Conservation (phyloP, 2,888 invertebrate genomes). For the Chalcosyrphus nemorum region DNA sequence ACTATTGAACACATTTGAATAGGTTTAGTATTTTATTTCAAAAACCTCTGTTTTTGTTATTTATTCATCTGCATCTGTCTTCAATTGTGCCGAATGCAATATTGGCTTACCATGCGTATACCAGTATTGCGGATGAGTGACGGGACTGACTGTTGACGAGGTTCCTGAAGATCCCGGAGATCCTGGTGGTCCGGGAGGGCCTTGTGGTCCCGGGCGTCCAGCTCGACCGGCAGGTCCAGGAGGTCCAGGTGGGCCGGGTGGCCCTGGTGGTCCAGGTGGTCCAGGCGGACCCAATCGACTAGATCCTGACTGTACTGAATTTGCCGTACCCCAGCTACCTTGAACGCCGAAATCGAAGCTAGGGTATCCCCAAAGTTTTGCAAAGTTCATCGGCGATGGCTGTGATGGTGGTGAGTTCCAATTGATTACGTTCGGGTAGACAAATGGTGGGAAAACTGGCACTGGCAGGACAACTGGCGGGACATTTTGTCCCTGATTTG, state of each 20-base stretch:
- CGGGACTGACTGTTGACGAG: constrained; percentile 48
- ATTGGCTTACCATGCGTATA: constrained; percentile 56
- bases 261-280: constrained; percentile 57
- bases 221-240: constrained; percentile 69
- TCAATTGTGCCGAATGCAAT: constrained; percentile 41
- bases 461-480: constrained; percentile 5
- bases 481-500: constrained; percentile 1
- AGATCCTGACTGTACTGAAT: neutral
- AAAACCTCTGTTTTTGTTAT: no score
- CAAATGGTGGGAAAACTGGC: constrained; percentile 27
- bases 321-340: constrained; percentile 20
- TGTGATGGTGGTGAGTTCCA: constrained; percentile 6
- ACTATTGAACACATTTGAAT: neutral
- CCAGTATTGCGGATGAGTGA: constrained; percentile 76
- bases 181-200: constrained; percentile 44
- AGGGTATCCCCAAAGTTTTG: constrained; percentile 44
- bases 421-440: constrained; percentile 8
- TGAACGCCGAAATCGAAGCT: constrained; percentile 54
- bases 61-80: constrained; percentile 38
- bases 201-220: constrained; percentile 49
- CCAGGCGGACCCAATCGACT: constrained; percentile 22
- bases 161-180: constrained; percentile 57
- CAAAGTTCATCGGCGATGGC: constrained; percentile 8
- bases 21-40: neutral
- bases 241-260: constrained; percentile 76